Conservation (phyloP, 1,140 invertebrate genomes). For the Hypsibius dujardini region DNA sequence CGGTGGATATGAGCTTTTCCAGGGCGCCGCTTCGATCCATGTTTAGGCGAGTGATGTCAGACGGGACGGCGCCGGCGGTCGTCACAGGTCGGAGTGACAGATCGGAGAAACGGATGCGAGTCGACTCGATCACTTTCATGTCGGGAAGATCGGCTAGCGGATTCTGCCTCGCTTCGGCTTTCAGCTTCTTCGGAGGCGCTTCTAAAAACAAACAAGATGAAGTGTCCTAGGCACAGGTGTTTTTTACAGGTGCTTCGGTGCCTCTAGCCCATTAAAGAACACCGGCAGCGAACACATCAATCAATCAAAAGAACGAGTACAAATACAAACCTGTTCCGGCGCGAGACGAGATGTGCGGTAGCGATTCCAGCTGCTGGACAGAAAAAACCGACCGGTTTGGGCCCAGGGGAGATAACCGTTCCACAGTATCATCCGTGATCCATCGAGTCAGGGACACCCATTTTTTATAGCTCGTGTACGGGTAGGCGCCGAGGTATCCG, state of each 20-base stretch:
- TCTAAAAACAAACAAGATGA: no score
- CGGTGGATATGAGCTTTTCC: constrained; percentile 22
- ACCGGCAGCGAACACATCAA: no score
- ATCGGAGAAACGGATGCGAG: constrained; percentile 54
- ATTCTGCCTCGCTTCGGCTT: no score
- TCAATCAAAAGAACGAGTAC: no score
- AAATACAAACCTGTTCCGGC: constrained; percentile 27
- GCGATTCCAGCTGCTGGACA: not conserved
- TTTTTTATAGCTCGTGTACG: constrained; percentile 63
- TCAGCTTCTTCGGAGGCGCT: no score
- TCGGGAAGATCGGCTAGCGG: constrained; percentile 45
- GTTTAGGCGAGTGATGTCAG: constrained; percentile 14
- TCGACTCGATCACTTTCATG: constrained; percentile 56
- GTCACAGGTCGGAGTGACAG: constrained; percentile 50
- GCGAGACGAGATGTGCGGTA: not conserved
- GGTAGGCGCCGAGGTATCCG: constrained; percentile 66
- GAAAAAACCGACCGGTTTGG: constrained; percentile 6
- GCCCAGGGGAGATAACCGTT: constrained; percentile 24
- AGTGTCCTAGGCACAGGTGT: no score
- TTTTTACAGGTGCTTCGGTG: no score
- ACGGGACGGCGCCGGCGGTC: constrained; percentile 23
- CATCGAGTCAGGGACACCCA: constrained; percentile 65
- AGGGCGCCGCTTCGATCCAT: constrained; percentile 27
- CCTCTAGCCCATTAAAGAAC: no score
- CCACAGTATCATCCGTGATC: constrained; percentile 41